Conservation (phyloP, 2,888 invertebrate species). For the Polydrusus cervinus region DNA sequence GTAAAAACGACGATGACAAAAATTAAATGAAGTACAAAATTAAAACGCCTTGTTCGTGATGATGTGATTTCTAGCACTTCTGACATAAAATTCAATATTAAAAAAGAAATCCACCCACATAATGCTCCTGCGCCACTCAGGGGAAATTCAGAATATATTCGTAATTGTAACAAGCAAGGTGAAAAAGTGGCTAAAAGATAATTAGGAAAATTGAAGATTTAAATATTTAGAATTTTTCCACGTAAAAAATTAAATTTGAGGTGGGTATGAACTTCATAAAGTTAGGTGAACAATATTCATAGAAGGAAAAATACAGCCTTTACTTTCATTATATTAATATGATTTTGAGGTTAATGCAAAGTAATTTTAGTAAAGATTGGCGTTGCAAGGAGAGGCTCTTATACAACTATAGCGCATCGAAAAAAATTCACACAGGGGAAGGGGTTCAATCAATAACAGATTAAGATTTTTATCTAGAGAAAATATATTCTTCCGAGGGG, state of each 20-base stretch:
- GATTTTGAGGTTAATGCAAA: no score
- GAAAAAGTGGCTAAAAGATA: constrained; percentile 23
- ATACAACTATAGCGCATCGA: no score
- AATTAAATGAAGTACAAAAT: neutral
- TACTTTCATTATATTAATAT: no score
- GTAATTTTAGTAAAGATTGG: no score
- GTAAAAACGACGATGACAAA: neutral
- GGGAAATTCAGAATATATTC: constrained; percentile 16
- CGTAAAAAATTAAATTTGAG: neutral
- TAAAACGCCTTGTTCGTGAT: neutral
- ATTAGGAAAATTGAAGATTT: constrained; percentile 38
- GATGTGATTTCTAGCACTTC: constrained; percentile 20
- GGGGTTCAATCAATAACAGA: no score
- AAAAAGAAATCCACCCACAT: constrained; percentile 26
- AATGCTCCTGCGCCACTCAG: neutral
- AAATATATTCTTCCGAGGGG: no score
- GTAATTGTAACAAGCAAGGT: constrained; percentile 22
- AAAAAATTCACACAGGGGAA: no score
- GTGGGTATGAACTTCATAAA: no score
- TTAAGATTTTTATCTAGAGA: no score
- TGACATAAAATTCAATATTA: constrained; percentile 30
- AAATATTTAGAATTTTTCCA: constrained; percentile 25
- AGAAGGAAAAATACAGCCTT: no score
- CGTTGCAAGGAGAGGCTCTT: no score
- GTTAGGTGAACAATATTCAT: no score